Percentiles rank a stretch among this genome's conserved stretches.
Conservation (phyloP, 2,797 vertebrate species). For the Neosilurus mollespiculum region DNA sequence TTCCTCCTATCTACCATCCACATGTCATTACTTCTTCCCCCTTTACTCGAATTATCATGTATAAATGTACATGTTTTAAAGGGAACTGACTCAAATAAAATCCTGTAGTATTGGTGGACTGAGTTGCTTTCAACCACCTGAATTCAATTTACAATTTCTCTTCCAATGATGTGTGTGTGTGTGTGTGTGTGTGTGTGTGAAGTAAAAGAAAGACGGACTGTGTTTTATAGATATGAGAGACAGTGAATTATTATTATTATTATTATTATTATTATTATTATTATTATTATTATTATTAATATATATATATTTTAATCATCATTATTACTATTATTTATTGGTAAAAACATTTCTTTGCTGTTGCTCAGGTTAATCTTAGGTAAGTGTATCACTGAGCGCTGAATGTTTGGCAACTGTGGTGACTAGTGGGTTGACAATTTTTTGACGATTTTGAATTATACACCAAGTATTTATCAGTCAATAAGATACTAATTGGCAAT, state of each 20-base stretch:
- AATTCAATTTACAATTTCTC: conserved; percentile 67
- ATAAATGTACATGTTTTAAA: background rate
- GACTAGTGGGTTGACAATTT: too few relatives aligned
- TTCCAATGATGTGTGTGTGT: conserved; percentile 42
- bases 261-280: background rate
- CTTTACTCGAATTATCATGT: background rate
- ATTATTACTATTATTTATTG: too few relatives aligned
- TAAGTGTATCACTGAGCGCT: too few relatives aligned
- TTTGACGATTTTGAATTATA: too few relatives aligned
- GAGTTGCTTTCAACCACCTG: conserved; percentile 59
- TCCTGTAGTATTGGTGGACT: conserved; percentile 51
- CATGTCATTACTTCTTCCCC: conserved; percentile 28
- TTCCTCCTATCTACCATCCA: conserved; percentile 23
- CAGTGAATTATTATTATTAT: background rate
- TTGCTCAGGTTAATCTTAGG: too few relatives aligned
- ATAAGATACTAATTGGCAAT: too few relatives aligned
- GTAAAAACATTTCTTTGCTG: too few relatives aligned
- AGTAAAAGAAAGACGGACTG: background rate
- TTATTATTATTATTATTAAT: too few relatives aligned
- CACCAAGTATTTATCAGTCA: too few relatives aligned
- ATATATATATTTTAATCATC: too few relatives aligned
- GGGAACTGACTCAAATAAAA: conserved; percentile 45
- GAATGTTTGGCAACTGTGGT: too few relatives aligned
- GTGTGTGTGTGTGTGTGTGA: conserved; percentile 4
- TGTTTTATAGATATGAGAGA: background rate